A percentile compares a stretch with the other conserved stretches of the same genome.
phyloP scores from a whole-genome alignment of 2,113 vertebrate genomes.

The Mesoclemmys tuberculata region DNA sequence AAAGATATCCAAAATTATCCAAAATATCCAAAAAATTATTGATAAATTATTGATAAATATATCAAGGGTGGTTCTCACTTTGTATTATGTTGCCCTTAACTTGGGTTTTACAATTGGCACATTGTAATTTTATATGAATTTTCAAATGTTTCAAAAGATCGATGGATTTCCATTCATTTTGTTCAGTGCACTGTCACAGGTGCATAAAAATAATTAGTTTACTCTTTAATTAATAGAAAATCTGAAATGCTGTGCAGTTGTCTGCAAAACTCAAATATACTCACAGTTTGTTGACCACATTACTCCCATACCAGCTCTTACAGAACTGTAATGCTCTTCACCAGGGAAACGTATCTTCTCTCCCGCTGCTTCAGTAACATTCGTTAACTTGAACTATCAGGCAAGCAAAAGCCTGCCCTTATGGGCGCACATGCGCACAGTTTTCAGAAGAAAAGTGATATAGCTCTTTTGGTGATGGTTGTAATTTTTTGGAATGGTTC shows the following conservation, averaged over 20 bases:
- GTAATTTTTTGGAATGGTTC: slow-evolving; percentile 90
- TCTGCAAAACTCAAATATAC: neutral
- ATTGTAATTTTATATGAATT: neutral
- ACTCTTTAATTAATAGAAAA: neutral
- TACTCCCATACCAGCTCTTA: neutral
- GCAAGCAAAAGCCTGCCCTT: neutral
- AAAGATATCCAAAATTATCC: no score
- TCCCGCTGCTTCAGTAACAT: neutral
- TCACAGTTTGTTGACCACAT: neutral
- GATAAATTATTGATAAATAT: no score
- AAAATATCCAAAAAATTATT: no score
- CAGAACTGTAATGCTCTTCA: neutral
- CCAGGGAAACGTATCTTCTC: no score
- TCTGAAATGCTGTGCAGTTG: neutral
- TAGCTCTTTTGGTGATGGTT: slow-evolving; percentile 80
- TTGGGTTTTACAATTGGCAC: neutral
- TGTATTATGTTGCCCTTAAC: neutral
- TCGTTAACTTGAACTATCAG: neutral
- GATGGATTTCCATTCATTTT: neutral
- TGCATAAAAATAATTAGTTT: neutral
- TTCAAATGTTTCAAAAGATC: fast-evolving
- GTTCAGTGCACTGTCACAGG: neutral
- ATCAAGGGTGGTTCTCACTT: no score
- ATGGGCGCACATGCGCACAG: neutral
- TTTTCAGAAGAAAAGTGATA: slow-evolving; percentile 77